These are phyloP conservation scores for Drosophila pectinifera DNA, from an alignment of 1,140 invertebrate species.

Conservation along the genomic window DNA sequence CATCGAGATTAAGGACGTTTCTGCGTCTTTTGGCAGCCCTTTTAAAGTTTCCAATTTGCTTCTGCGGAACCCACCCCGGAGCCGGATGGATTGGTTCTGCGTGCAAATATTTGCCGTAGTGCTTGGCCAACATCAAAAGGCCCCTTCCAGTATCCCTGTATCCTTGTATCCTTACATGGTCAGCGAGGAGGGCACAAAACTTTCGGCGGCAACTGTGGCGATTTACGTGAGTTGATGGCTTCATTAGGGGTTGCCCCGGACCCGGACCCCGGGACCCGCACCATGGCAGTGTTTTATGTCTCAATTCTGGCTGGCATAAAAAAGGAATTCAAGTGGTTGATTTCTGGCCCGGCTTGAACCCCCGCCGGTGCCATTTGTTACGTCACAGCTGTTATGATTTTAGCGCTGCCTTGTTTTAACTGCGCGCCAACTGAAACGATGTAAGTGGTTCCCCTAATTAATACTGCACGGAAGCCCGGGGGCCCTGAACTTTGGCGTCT, in stretches of 20 bases:
- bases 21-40: constrained; percentile 58
- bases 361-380: constrained; percentile 67
- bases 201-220: constrained; percentile 58
- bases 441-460: constrained; percentile 78
- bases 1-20: constrained; percentile 54
- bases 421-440: constrained; percentile 40
- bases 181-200: constrained; percentile 59
- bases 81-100: constrained; percentile 38
- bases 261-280: constrained; percentile 12
- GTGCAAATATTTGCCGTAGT: constrained; percentile 75
- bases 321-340: constrained; percentile 76
- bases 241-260: constrained; percentile 67
- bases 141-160: constrained; percentile 30
- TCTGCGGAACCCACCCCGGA: constrained; percentile 28
- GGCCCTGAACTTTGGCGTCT: constrained; percentile 50
- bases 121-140: constrained; percentile 74
- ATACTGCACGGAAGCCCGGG: constrained; percentile 50
- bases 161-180: constrained; percentile 70
- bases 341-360: constrained; percentile 28
- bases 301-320: constrained; percentile 67
- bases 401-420: constrained; percentile 51
- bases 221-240: constrained; percentile 70
- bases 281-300: constrained; percentile 67
- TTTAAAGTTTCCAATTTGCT: constrained; percentile 38
- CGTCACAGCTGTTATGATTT: constrained; percentile 80